Base-by-base conservation (phyloP, 2,797 vertebrate genomes). In the Clarias pachynema region DNA sequence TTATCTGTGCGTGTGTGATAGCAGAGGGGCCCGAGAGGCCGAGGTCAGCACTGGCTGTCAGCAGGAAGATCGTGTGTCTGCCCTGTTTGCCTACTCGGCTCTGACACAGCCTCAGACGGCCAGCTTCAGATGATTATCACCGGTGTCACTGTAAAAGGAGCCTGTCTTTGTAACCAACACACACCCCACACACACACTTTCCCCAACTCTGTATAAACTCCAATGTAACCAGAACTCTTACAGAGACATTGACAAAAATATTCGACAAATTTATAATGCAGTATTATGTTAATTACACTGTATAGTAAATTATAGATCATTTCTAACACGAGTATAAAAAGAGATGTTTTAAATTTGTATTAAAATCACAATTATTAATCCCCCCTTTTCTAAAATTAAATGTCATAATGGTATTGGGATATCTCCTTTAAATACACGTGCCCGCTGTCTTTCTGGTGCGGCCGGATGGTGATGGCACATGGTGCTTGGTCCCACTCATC, bases 51-150 rank as follows among this genome's bases (percentile, higher is more conserved):
- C 91, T 90, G 87, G 92, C 93, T 95, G 94, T 95, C 94, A 94
- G 91, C 83, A 65, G 89, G 66, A 66, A 3, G 92, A 93, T 94
- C 34, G 3, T n/a, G 81, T 93, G 86, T 93, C 92, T 88, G 92
- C 91, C 89, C 89, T 92, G 90, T 88, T 93, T 91, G 93, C 88
- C 90, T 91, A 89, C 89, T 37, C 62, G 2, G 29, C 59, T 84
- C 56, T 80, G 59, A 77, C 77, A 62, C 34, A 26, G 65, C 79
- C 82, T 86, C 57, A 88, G 90, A 93, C 92, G 91, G 94, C 93
- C 92, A 93, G 92, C 91, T 94, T 94, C 93, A 93, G 92, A 93
- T 93, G 93, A 95, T 95, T 95, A 94, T 95, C 94, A 89, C 93
- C 91, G 89, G 84, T 86, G 90, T 86, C 91, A 91, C 91, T 91